Conservation (phyloP, 2,113 vertebrate genomes). For the Dascyllus trimaculatus region DNA sequence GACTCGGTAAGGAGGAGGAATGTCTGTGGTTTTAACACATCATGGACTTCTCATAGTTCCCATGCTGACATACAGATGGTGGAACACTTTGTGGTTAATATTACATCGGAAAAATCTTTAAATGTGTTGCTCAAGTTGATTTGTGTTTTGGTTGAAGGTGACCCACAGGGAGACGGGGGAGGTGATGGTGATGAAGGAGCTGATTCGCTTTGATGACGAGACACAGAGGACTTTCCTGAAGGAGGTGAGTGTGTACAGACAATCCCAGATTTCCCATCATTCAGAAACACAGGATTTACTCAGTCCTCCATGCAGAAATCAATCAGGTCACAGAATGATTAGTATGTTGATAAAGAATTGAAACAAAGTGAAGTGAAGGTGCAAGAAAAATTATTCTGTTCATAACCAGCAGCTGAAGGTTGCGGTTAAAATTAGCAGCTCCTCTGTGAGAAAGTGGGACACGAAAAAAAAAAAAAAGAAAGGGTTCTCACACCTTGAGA, state of each 20-base stretch:
- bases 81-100: background rate
- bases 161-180: slow-evolving; percentile 95
- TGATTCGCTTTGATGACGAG: slow-evolving; percentile 97
- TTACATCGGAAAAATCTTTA: background rate
- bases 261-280: background rate
- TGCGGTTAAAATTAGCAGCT: slow-evolving; percentile 30
- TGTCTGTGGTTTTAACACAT: slow-evolving; percentile 7
- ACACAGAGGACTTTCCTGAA: slow-evolving; percentile 96
- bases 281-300: background rate
- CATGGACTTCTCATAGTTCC: background rate
- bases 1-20: background rate
- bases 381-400: background rate
- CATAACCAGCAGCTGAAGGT: background rate
- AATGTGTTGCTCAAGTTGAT: background rate
- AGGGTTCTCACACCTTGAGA: background rate
- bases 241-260: slow-evolving; percentile 84
- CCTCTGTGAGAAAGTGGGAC: slow-evolving; percentile 16
- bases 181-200: slow-evolving; percentile 99
- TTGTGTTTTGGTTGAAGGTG: slow-evolving; percentile 83
- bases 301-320: too few species aligned
- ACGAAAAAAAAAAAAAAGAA: background rate
- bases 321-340: background rate
- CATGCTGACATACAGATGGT: background rate
- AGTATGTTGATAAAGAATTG: background rate
- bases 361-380: background rate